A percentile compares a stretch with the other conserved stretches of the same genome.
These are phyloP conservation scores for Neuroterus valhalla DNA, from an alignment of 1,140 invertebrate species.

Conservation along the genomic window DNA sequence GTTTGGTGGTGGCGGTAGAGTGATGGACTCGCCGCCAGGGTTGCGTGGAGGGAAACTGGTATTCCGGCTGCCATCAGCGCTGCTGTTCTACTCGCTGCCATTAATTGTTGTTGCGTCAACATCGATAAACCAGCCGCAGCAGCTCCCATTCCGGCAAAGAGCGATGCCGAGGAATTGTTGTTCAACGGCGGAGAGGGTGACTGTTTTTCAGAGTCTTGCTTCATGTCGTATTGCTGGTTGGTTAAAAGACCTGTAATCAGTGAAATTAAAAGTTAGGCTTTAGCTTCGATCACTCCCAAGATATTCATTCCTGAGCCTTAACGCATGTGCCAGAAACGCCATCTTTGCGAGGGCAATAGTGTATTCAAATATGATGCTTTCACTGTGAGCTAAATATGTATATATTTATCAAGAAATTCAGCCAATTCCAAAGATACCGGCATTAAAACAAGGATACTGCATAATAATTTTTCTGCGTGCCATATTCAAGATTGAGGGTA, in stretches of 20 bases:
- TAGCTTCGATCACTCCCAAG: too few relatives aligned
- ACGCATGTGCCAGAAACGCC: too few relatives aligned
- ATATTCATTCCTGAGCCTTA: too few relatives aligned
- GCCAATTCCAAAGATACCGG: too few relatives aligned
- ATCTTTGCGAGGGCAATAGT: too few relatives aligned
- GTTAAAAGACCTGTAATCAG: slow-evolving; percentile 68
- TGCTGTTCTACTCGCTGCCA: slow-evolving; percentile 75
- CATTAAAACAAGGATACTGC: too few relatives aligned
- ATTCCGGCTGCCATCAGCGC: slow-evolving; percentile 75
- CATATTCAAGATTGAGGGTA: background rate
- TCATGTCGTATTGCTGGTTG: slow-evolving; percentile 63
- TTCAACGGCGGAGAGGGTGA: slow-evolving; percentile 66
- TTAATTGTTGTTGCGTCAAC: slow-evolving; percentile 75
- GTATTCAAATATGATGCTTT: too few relatives aligned
- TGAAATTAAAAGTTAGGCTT: background rate
- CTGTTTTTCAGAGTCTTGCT: slow-evolving; percentile 67
- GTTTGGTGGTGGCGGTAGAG: slow-evolving; percentile 75
- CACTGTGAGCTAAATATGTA: too few relatives aligned
- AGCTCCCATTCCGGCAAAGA: slow-evolving; percentile 70
- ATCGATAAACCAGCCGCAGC: slow-evolving; percentile 71
- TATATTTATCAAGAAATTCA: too few relatives aligned
- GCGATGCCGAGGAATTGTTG: slow-evolving; percentile 63
- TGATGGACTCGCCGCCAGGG: slow-evolving; percentile 62
- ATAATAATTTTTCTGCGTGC: background rate
- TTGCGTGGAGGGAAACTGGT: slow-evolving; percentile 65